Conservation (phyloP, 2,888 invertebrate species). For the Patella ulyssiponensis region DNA sequence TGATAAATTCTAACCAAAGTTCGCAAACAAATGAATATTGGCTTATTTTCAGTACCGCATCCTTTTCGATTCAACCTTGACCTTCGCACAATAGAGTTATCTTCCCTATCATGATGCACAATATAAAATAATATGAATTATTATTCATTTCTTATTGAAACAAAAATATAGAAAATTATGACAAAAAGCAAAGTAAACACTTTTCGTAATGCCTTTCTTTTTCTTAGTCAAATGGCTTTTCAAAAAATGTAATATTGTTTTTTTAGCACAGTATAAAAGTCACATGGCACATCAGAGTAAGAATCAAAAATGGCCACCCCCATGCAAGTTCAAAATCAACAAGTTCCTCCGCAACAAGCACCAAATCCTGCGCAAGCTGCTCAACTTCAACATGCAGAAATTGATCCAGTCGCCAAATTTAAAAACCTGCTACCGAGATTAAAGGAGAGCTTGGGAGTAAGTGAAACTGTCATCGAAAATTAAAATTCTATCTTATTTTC, state of each 20-base stretch:
- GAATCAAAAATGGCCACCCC: conserved; percentile 22
- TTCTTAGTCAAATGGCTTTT: no score
- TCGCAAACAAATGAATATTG: neutral
- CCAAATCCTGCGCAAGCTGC: conserved; percentile 31
- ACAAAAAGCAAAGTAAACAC: no score
- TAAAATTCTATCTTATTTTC: neutral
- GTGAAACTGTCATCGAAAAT: neutral
- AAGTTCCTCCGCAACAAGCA: conserved; percentile 18
- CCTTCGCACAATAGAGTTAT: no score
- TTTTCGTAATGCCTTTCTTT: no score
- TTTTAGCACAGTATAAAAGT: no score
- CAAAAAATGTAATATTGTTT: no score
- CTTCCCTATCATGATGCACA: no score
- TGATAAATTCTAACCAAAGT: conserved; percentile 27
- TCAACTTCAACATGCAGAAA: conserved; percentile 44
- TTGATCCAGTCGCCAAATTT: conserved; percentile 58
- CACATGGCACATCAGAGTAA: neutral
- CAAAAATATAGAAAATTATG: no score
- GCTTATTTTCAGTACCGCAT: no score
- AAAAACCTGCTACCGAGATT: conserved; percentile 56
- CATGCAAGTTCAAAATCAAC: conserved; percentile 1
- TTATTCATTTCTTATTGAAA: no score
- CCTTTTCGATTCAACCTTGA: no score
- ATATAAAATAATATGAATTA: no score
- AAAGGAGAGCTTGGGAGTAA: conserved; percentile 60